Evolutionary conservation across 2,113 vertebrate genomes (phyloP).

Genomic region (Peucedramus taeniatus): DNA sequence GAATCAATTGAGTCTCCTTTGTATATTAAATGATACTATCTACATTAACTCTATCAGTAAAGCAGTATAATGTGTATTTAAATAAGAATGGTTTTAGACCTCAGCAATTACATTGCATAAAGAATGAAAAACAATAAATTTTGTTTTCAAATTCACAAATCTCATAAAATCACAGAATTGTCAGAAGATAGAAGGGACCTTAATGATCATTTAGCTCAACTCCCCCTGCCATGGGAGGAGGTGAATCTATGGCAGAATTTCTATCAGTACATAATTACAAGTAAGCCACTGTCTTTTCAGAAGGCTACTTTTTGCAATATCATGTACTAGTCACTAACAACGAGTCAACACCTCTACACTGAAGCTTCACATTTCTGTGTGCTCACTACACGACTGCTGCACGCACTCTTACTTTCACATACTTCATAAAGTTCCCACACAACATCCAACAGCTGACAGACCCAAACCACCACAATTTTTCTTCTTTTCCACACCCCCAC

Average conservation of each 20-base stretch:
- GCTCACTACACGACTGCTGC: neutral
- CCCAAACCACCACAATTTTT: neutral
- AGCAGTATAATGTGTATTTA: neutral
- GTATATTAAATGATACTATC: neutral
- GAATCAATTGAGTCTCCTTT: neutral
- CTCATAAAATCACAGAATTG: neutral
- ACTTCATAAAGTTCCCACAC: neutral
- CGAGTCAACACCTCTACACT: neutral
- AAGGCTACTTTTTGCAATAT: neutral
- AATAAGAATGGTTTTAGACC: neutral
- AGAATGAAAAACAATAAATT: neutral
- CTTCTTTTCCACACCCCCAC: neutral
- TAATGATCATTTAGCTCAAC: neutral
- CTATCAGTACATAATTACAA: neutral
- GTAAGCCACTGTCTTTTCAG: neutral
- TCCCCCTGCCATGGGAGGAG: neutral
- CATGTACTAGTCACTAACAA: neutral
- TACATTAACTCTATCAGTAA: neutral
- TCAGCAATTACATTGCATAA: neutral
- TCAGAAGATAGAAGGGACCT: neutral
- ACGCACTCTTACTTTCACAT: neutral
- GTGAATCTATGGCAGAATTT: neutral
- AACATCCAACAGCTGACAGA: neutral
- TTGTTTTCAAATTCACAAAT: neutral
- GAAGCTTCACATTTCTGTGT: neutral